Base-by-base conservation (phyloP, 2,113 vertebrate genomes). In the Corydoras sp. region DNA sequence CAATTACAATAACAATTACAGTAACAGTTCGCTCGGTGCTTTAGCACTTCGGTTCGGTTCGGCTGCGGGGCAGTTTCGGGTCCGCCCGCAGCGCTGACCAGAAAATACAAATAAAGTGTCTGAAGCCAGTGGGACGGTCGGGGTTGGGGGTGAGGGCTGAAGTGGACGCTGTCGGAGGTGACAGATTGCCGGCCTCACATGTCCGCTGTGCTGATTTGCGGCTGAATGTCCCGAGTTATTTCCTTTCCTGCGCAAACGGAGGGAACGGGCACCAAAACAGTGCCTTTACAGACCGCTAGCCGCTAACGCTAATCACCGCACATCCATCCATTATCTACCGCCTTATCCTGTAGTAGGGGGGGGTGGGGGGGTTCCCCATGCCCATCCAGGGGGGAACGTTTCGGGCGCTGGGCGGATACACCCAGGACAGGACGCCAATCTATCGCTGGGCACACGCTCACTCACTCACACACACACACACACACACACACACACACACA, bases 291-390 rank as follows among this genome's bases (percentile, higher is more conserved):
- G 62, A 60, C 43, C 59, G 72, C 59, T 69, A 63, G 48, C 48
- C 59, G 79, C 69, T 75, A 71, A 77, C 55, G 74, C 73, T 81
- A 76, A 35, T 14, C 4, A 71, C 58, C 77, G 59, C 35, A 4
- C 35, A 24, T 24, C 18, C 18, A 24, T 24, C 18, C 18, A 24
- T 24, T 24, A 24, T 24, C 18, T 24, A 1, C 18, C 18, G 18
- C 18, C 18, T 24, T 24, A 24, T 24, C 18, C 18, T 24, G 18
- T 24, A 24, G 2, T 24, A 24, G 18, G 18, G 18, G 18, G 18
- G 18, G 1, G 18, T 1, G 1, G 18, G 18, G 18, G 18, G 18
- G 18, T 24, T 24, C 18, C 18, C 18, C 18, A 24, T 24, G 18
- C 18, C 18, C 18, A 24, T 24, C 18, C 18, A 24, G 18, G 18